Conservation (phyloP, 2,888 invertebrate genomes). For the Zonitis immaculata region DNA sequence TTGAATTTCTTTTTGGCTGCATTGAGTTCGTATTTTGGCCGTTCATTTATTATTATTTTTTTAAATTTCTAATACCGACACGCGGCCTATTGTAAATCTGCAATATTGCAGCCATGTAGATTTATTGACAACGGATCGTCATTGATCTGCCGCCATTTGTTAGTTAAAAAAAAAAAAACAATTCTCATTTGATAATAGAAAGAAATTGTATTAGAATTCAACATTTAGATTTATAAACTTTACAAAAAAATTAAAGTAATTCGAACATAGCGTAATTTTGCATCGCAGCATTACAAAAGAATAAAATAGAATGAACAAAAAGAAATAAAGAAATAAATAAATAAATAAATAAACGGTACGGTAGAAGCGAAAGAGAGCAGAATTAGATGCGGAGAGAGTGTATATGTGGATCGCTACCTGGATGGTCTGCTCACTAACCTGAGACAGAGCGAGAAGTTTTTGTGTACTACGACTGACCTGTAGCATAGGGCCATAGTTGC, state of each 20-base stretch:
- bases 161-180: no score
- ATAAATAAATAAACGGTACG: constrained; percentile 32
- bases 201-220: no score
- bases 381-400: constrained; percentile 39
- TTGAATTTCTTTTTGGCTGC: not conserved
- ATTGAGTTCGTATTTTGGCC: constrained; percentile 22
- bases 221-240: no score
- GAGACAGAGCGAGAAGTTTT: constrained; percentile 97
- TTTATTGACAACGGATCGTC: constrained; percentile 7
- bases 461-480: constrained; percentile 99
- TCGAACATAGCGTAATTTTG: not conserved
- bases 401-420: constrained; percentile 57
- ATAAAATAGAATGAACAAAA: no score
- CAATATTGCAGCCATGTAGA: constrained; percentile 17
- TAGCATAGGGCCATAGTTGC: constrained; percentile 99
- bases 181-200: no score
- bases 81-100: constrained; percentile 29
- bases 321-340: not conserved
- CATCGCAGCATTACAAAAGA: not conserved
- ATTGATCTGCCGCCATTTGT: constrained; percentile 4
- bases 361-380: constrained; percentile 39
- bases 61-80: constrained; percentile 1
- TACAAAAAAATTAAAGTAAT: no score
- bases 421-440: constrained; percentile 90
- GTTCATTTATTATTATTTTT: constrained; percentile 2